Evolutionary conservation across 92 coral and sea anemone species (phyloP).

Genomic region (Diadumene lineata): DNA sequence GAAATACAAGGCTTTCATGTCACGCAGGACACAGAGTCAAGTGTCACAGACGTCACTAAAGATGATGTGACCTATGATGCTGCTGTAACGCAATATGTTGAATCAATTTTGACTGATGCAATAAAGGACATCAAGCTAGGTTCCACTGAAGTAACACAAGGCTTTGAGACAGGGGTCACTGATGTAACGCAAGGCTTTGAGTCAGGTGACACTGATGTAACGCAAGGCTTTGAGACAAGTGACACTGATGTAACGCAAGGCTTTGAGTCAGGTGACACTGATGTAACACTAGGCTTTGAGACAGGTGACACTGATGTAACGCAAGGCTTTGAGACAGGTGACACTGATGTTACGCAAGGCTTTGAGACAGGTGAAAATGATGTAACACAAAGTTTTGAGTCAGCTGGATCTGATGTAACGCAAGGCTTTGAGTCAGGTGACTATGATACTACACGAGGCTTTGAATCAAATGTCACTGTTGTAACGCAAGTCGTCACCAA

Average conservation of each 20-base stretch:
- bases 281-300: neutral
- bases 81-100: neutral
- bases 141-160: too few species aligned
- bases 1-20: too few species aligned
- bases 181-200: neutral
- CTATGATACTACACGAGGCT: neutral
- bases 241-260: neutral
- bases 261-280: neutral
- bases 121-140: neutral
- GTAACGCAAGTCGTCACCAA: conserved; percentile 14
- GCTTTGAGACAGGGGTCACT: too few species aligned
- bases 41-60: neutral
- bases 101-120: neutral
- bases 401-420: neutral
- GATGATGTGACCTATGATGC: too few species aligned
- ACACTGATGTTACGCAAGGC: neutral
- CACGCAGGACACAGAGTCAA: neutral
- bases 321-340: neutral
- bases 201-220: neutral
- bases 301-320: neutral
- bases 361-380: neutral
- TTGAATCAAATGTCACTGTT: neutral
- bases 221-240: neutral
- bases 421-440: neutral
- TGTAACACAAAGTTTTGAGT: neutral